These are phyloP conservation scores for Drosophila greeni DNA, from an alignment of 2,888 invertebrate species.

Conservation along the genomic window DNA sequence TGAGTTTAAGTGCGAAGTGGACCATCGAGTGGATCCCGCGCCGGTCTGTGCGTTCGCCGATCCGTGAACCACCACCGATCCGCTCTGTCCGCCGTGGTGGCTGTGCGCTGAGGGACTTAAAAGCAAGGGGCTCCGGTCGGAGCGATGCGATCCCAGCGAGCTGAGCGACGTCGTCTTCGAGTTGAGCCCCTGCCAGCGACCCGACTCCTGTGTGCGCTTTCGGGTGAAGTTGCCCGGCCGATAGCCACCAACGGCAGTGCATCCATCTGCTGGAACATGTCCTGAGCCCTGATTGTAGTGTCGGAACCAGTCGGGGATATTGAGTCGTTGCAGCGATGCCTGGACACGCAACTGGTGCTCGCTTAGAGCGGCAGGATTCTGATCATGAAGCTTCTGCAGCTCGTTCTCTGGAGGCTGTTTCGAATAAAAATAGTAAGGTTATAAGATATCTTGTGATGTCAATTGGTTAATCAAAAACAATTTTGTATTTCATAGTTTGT, in stretches of 20 bases:
- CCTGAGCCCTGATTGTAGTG: constrained; percentile 76
- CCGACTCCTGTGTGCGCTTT: constrained; percentile 85
- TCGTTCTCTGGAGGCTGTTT: constrained; percentile 95
- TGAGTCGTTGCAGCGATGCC: constrained; percentile 94
- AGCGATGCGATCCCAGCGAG: constrained; percentile 82
- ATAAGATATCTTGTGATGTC: background rate
- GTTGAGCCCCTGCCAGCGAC: constrained; percentile 84
- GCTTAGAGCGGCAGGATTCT: constrained; percentile 86
- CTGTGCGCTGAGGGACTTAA: constrained; percentile 79
- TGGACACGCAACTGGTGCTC: constrained; percentile 96
- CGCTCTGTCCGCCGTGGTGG: constrained; percentile 78
- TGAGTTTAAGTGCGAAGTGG: constrained; percentile 87
- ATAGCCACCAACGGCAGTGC: constrained; percentile 56
- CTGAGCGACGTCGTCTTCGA: constrained; percentile 92
- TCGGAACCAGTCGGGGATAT: constrained; percentile 96
- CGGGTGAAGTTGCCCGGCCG: constrained; percentile 90
- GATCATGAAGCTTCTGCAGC: constrained; percentile 85
- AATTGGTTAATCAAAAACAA: too few species aligned
- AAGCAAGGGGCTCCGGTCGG: constrained; percentile 78
- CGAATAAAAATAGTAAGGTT: background rate
- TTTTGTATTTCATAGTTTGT: background rate
- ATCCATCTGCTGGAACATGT: constrained; percentile 64
- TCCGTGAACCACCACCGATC: constrained; percentile 38
- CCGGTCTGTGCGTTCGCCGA: constrained; percentile 25
- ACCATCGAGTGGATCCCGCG: constrained; percentile 81